These are phyloP conservation scores for Leuciscus idus DNA, from an alignment of 2,113 vertebrate species.

Conservation along the genomic window DNA sequence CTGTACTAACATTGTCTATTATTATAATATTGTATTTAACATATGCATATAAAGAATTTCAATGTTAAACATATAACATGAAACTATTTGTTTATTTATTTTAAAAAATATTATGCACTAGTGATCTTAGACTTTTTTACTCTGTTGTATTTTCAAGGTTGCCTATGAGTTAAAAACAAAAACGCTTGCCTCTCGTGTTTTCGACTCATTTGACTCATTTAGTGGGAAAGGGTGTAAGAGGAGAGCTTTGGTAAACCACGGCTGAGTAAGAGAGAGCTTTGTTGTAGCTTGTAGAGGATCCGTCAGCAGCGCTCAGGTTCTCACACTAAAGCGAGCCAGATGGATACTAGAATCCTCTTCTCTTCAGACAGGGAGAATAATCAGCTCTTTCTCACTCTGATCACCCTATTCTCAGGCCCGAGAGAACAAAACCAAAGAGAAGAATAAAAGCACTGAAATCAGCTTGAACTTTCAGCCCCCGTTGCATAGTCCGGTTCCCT, in stretches of 20 bases:
- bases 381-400: conserved; percentile 45
- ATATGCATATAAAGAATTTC: background rate
- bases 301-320: conserved; percentile 76
- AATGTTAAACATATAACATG: background rate
- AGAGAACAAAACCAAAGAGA: conserved; percentile 25
- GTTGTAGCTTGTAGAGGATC: conserved; percentile 77
- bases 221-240: conserved; percentile 29
- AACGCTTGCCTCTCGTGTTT: background rate
- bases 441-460: conserved; percentile 37
- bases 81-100: background rate
- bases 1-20: too few relatives aligned
- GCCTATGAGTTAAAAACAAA: background rate
- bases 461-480: background rate
- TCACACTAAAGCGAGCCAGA: conserved; percentile 66
- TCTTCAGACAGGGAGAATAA: conserved; percentile 38
- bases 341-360: conserved; percentile 33
- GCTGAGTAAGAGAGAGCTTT: conserved; percentile 62
- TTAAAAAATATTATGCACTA: background rate
- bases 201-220: conserved; percentile 9
- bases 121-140: background rate
- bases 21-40: too few relatives aligned
- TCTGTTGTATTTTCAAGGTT: background rate
- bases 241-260: conserved; percentile 20
- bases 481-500: background rate
- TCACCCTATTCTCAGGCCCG: conserved; percentile 41